These are phyloP conservation scores for Tinea semifulvella DNA, from an alignment of 2,888 invertebrate genomes.

Conservation along the genomic window DNA sequence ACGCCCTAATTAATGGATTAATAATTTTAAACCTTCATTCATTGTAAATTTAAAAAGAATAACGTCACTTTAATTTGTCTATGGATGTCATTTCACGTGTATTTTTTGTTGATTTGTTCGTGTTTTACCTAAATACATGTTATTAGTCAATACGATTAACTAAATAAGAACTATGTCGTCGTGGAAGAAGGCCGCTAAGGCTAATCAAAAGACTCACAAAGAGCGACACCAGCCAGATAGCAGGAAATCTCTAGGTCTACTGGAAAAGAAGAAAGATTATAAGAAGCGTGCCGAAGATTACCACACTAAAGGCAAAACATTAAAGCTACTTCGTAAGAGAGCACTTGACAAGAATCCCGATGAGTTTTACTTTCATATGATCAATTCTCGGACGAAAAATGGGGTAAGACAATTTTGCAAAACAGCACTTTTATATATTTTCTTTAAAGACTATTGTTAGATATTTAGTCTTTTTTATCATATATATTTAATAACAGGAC, in stretches of 20 bases:
- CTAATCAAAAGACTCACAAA: slow-evolving; percentile 83
- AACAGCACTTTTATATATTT: too few relatives aligned
- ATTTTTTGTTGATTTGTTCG: too few relatives aligned
- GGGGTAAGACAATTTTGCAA: slow-evolving; percentile 55
- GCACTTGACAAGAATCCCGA: slow-evolving; percentile 95
- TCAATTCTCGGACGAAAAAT: slow-evolving; percentile 78
- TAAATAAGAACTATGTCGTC: slow-evolving; percentile 87
- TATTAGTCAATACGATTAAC: too few relatives aligned
- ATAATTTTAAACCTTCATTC: too few relatives aligned
- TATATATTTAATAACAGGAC: background rate
- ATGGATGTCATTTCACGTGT: too few relatives aligned
- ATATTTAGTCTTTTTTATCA: background rate
- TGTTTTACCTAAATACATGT: too few relatives aligned
- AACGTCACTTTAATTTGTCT: too few relatives aligned
- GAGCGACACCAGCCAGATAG: slow-evolving; percentile 87
- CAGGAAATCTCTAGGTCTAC: slow-evolving; percentile 78
- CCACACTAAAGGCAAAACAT: slow-evolving; percentile 81
- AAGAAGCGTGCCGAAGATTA: slow-evolving; percentile 79
- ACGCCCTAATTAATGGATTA: too few relatives aligned
- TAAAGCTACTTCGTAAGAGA: slow-evolving; percentile 82
- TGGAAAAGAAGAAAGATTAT: slow-evolving; percentile 93
- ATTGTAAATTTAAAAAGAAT: too few relatives aligned
- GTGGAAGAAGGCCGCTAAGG: slow-evolving; percentile 88
- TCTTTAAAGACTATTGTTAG: background rate
- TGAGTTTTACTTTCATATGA: slow-evolving; percentile 99